These are phyloP conservation scores for Chelon auratus DNA, from an alignment of 2,797 vertebrate genomes.

Conservation along the genomic window DNA sequence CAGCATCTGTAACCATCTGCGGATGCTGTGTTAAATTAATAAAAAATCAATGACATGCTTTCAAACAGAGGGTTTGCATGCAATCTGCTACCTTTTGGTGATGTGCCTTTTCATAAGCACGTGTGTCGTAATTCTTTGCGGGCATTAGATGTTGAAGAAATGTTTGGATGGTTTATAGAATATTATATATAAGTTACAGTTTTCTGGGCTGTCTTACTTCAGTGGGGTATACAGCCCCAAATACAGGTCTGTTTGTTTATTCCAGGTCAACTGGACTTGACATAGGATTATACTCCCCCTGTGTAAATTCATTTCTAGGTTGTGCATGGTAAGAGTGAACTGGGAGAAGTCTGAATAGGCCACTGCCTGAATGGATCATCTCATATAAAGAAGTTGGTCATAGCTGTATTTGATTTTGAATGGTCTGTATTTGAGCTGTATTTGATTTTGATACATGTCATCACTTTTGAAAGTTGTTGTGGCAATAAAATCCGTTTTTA, in stretches of 20 bases:
- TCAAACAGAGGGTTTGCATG: slow-evolving; percentile 13
- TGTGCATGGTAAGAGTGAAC: slow-evolving; percentile 10
- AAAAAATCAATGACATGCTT: slow-evolving; percentile 42
- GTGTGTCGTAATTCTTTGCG: background rate
- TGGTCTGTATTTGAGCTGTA: too few relatives aligned
- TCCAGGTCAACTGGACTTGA: slow-evolving; percentile 17
- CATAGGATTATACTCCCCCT: background rate
- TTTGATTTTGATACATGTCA: background rate
- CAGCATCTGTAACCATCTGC: slow-evolving; percentile 39
- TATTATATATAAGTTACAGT: slow-evolving; percentile 10
- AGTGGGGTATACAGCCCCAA: background rate
- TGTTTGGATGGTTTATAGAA: slow-evolving; percentile 22
- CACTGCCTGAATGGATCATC: background rate
- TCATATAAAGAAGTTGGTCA: background rate
- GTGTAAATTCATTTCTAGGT: slow-evolving; percentile 10
- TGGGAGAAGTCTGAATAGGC: background rate
- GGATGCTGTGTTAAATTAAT: slow-evolving; percentile 28
- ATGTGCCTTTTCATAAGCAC: slow-evolving; percentile 2
- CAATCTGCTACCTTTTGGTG: slow-evolving; percentile 12
- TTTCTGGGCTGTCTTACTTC: slow-evolving; percentile 4
- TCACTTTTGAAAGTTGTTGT: background rate
- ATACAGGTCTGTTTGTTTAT: slow-evolving; percentile 15
- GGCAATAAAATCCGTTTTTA: background rate
- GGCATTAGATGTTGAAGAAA: background rate
- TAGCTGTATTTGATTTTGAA: too few relatives aligned